phyloP scores from a whole-genome alignment of 1,140 invertebrate genomes.

The Orchestia grillus region DNA sequence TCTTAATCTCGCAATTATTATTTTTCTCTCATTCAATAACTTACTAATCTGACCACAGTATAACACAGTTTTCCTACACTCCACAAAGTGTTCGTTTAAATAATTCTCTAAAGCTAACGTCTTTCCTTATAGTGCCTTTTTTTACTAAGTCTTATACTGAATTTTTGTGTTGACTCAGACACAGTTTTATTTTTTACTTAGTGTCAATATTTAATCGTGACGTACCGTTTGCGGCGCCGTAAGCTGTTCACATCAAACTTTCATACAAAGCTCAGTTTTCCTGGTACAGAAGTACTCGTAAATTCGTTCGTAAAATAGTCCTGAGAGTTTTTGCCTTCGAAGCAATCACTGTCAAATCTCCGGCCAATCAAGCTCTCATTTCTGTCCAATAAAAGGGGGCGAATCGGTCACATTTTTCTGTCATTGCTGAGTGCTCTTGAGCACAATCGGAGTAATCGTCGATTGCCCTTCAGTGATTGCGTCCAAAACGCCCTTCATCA shows the following conservation, averaged over 20 bases:
- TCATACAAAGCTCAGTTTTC: neutral
- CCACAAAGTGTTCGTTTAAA: too few species aligned
- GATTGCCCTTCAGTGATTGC: conserved; percentile 4
- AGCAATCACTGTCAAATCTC: conserved; percentile 46
- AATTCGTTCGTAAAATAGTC: neutral
- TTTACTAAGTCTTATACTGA: neutral
- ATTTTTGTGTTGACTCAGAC: neutral
- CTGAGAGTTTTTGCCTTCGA: neutral
- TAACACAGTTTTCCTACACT: too few species aligned
- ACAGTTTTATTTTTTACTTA: neutral
- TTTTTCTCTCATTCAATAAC: too few species aligned
- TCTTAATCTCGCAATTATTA: too few species aligned
- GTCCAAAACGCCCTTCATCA: neutral
- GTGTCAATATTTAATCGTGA: neutral
- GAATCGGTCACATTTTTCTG: conserved; percentile 29
- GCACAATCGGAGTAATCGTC: conserved; percentile 15
- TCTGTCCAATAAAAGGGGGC: conserved; percentile 37
- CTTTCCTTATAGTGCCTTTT: too few species aligned
- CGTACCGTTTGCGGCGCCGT: neutral
- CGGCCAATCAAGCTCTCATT: conserved; percentile 32
- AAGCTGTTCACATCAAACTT: neutral
- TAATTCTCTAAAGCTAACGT: too few species aligned
- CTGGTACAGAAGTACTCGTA: neutral
- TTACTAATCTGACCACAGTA: too few species aligned
- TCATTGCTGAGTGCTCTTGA: conserved; percentile 43